Evolutionary conservation across 2,797 vertebrate species (phyloP).

Genomic region (Gymnopithys bicolor): DNA sequence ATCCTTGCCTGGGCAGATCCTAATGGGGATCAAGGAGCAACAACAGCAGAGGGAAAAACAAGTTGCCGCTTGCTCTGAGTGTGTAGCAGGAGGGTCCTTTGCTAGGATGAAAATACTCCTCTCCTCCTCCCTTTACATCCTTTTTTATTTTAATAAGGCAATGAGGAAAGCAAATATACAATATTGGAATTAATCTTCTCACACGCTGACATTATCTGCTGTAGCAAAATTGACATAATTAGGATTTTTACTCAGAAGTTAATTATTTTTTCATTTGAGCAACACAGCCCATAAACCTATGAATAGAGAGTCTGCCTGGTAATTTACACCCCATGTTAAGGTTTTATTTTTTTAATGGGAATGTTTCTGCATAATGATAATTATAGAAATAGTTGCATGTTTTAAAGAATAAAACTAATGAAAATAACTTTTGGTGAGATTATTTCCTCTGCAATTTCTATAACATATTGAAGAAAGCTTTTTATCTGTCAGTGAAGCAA

Average conservation of each 20-base stretch:
- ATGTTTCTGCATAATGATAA: neutral
- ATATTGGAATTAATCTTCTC: neutral
- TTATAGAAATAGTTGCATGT: constrained; percentile 10
- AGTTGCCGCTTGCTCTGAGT: neutral
- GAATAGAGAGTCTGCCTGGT: neutral
- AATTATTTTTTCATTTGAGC: constrained; percentile 40
- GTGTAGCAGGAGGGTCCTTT: neutral
- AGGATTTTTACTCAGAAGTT: neutral
- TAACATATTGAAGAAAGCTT: neutral
- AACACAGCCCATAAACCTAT: neutral
- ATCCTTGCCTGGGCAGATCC: neutral
- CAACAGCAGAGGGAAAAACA: neutral
- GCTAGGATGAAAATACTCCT: neutral
- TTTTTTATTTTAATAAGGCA: neutral
- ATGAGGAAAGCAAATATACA: neutral
- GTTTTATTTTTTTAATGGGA: neutral
- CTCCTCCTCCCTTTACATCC: fast-evolving
- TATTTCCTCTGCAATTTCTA: neutral
- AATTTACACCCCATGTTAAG: neutral
- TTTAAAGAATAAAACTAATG: constrained; percentile 20
- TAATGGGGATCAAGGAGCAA: fast-evolving
- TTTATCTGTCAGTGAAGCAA: neutral
- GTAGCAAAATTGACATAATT: neutral
- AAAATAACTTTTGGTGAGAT: neutral
- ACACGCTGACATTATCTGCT: neutral